Evolutionary conservation across 30 jellyfish, hydroid and myxozoan species (phyloP), one percentile per base, ranked within the genome.

Genomic region (Turritopsis dohrnii): DNA sequence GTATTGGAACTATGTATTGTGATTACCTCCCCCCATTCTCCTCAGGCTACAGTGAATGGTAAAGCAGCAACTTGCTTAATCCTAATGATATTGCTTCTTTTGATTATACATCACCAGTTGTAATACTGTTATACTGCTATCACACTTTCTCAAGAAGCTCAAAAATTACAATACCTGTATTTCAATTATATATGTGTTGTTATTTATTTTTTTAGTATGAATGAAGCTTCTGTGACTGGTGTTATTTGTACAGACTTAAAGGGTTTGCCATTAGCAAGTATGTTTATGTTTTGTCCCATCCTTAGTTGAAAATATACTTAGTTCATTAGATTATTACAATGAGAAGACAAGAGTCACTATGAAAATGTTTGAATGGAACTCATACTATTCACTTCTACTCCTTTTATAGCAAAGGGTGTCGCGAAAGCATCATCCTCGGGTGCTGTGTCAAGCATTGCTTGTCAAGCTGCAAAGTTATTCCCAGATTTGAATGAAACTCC

Each of bases 201-300:
- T n/a, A n/a, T 52, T 52, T 87, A 23, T 29, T 77, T 21, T 76
- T 54, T 83, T 75, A 90, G 97, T 53, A 83, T 87, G 96, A 80
- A 85, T 24, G 94, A 90, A 65, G 89, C 93, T 52, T 87, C 92
- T 41, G 97, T 90, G 1, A 66, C 96, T 1, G 96, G 97, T 21
- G 97, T 90, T 18, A 73, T 90, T 8, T 90, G 97, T 80, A 80
- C 90, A 29, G 97, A 90, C 73, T 74, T 31, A 1, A 92, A 87
- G 71, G 97, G 97, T 8, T 81, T 90, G 74, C 90, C 93, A 29
- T 29, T 90, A 28, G 89, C 96, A 79, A 93, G 97, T 86, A 90
- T 21, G 83, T 22, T 23, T 27, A 7, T 25, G 17, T 21, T 25
- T 52, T 71, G 77, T 17, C 76, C 4, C 29, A 66, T 7, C 17